These are phyloP conservation scores for Epizoanthus illoricatus DNA, from an alignment of 92 coral and sea anemone species.

Conservation along the genomic window DNA sequence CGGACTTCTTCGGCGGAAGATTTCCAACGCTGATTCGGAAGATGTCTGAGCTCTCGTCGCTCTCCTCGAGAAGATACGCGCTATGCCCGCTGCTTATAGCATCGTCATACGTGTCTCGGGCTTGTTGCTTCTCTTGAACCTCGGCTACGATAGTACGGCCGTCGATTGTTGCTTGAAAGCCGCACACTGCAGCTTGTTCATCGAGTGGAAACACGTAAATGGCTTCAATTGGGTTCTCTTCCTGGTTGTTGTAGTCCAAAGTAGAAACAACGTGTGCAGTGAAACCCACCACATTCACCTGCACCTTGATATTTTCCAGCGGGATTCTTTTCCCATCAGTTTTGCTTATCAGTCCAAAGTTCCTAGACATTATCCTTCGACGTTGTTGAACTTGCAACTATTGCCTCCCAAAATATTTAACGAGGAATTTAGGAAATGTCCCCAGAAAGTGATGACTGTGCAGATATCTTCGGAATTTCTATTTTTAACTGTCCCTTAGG, in stretches of 20 bases:
- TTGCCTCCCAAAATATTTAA: background rate
- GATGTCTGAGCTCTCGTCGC: conserved; percentile 67
- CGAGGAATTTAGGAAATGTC: background rate
- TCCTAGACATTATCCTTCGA: conserved; percentile 27
- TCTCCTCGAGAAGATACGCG: conserved; percentile 70
- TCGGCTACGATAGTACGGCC: conserved; percentile 66
- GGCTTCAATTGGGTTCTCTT: conserved; percentile 82
- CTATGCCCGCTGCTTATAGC: conserved; percentile 72
- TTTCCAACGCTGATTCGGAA: conserved; percentile 71
- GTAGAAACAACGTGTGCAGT: conserved; percentile 79
- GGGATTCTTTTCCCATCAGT: conserved; percentile 55
- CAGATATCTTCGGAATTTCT: background rate
- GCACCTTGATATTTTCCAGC: conserved; percentile 65
- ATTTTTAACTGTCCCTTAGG: no score
- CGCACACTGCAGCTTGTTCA: conserved; percentile 70
- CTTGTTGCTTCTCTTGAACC: conserved; percentile 74
- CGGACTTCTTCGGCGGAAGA: conserved; percentile 66
- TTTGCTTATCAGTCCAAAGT: conserved; percentile 64
- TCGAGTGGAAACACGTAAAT: conserved; percentile 80
- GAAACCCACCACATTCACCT: conserved; percentile 73
- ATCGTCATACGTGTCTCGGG: conserved; percentile 66
- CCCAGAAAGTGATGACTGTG: background rate
- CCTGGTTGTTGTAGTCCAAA: conserved; percentile 71
- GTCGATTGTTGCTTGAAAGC: conserved; percentile 71
- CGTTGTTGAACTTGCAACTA: background rate